Base-by-base conservation (phyloP, 2,113 vertebrate genomes). In the Prochilodus magdalenae region DNA sequence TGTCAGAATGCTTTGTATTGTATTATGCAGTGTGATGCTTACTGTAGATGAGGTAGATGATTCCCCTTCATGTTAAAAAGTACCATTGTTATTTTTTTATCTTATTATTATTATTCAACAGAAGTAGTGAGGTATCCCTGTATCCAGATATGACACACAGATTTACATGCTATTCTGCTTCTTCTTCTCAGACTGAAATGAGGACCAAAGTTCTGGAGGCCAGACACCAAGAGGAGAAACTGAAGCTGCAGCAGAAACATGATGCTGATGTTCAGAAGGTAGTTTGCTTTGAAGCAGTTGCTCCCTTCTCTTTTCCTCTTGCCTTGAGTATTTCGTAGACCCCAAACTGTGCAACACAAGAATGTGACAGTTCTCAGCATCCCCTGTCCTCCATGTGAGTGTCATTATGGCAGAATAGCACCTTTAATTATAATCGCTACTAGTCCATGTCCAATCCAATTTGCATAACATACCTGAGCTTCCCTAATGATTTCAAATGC, bases 181-280 rank as follows among this genome's bases (percentile, higher is more conserved):
- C 16, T 29, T n/a, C 15, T 22, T 51, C 36, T 53, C 91, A 98
- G 97, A 85, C 92, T 80, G 94, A 96, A 69, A 90, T 96, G 91
- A 96, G 93, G 91, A 90, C 94, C 86, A 98, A 96, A 91, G 90
- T 96, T 62, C 89, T 94, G 83, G 96, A 98, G 93, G 95, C 95
- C 62, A 95, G 93, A 87, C 95, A 96, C 90, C 96, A 97, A 74
- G 97, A 99, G 90, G 97, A 98, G 86, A 98, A 94, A 72, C 94
- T 99, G 83, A 96, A 92, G 84, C 88, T 97, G 79, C 97, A 99
- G 81, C 96, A 98, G 92, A 96, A 94, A 81, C 97, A 98, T 0
- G 97, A 98, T 78, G 84, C 87, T 60, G 96, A 97, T 84, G 93
- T 99, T 74, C 96, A 99, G 86, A 97, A 99, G 95, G 98, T 97